Percentiles rank a stretch among this genome's conserved stretches.
These are phyloP conservation scores for Microplitis manilae DNA, from an alignment of 2,888 invertebrate species.

Conservation along the genomic window DNA sequence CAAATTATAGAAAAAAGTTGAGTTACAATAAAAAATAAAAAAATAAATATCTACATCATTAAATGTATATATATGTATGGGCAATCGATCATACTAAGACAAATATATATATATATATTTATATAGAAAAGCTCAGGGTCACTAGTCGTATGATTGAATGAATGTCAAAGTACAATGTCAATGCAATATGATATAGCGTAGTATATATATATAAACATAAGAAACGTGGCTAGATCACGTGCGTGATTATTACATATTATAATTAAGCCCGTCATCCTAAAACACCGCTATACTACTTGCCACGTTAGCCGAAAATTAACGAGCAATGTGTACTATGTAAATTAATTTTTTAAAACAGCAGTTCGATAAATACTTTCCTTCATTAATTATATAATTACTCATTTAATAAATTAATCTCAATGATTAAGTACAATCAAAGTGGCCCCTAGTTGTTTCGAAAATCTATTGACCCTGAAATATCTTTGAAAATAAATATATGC, in stretches of 20 bases:
- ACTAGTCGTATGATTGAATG: slow-evolving; percentile 43
- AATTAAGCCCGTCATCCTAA: background rate
- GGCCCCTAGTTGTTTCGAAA: no score
- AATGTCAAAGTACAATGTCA: slow-evolving; percentile 35
- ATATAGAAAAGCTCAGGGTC: slow-evolving; percentile 35
- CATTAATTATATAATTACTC: no score
- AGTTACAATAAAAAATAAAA: slow-evolving; percentile 23
- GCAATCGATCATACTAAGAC: slow-evolving; percentile 8
- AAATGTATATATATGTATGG: background rate
- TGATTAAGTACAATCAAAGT: no score
- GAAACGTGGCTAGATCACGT: background rate
- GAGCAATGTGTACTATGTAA: background rate
- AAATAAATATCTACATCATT: background rate
- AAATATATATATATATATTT: background rate
- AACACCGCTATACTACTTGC: slow-evolving; percentile 12
- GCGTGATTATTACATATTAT: background rate
- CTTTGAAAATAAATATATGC: no score
- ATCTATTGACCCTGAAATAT: no score
- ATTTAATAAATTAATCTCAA: no score
- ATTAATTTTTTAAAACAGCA: background rate
- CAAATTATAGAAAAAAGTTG: slow-evolving; percentile 25
- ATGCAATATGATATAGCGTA: background rate
- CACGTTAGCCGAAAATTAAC: background rate
- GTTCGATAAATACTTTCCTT: no score
- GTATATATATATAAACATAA: background rate